Conservation (phyloP, 2,888 invertebrate genomes). For the Drepana falcataria region DNA sequence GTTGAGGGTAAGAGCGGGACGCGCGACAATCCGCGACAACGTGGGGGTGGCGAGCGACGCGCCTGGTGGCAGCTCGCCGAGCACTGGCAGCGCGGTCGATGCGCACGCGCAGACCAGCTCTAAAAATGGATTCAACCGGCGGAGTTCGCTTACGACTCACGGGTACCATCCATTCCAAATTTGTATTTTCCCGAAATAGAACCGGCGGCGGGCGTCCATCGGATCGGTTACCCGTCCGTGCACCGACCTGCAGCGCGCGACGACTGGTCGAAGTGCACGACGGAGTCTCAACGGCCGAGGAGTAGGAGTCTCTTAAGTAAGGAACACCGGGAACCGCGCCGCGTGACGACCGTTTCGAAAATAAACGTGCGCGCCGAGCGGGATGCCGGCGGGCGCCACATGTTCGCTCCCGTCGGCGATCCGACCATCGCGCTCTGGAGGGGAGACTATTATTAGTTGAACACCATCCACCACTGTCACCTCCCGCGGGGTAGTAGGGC, state of each 20-base stretch:
- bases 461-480: slow-evolving; percentile 78
- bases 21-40: slow-evolving; percentile 29
- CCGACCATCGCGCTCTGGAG: slow-evolving; percentile 68
- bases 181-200: slow-evolving; percentile 90
- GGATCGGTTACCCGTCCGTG: slow-evolving; percentile 76
- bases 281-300: slow-evolving; percentile 32
- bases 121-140: slow-evolving; percentile 77
- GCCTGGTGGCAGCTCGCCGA: slow-evolving; percentile 67
- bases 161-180: slow-evolving; percentile 84
- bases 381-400: slow-evolving; percentile 66
- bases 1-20: slow-evolving; percentile 31
- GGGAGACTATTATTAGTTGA: slow-evolving; percentile 76
- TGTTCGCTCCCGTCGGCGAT: slow-evolving; percentile 68
- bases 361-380: slow-evolving; percentile 67
- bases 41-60: slow-evolving; percentile 67
- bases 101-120: slow-evolving; percentile 77
- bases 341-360: slow-evolving; percentile 74
- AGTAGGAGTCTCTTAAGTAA: slow-evolving; percentile 59
- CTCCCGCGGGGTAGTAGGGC: slow-evolving; percentile 75
- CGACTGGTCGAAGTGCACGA: slow-evolving; percentile 46
- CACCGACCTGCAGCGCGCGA: slow-evolving; percentile 68
- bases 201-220: slow-evolving; percentile 74
- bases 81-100: slow-evolving; percentile 67
- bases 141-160: slow-evolving; percentile 75
- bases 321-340: slow-evolving; percentile 66